Conservation (phyloP, 1,140 invertebrate species). For the Drosophila santomea region DNA sequence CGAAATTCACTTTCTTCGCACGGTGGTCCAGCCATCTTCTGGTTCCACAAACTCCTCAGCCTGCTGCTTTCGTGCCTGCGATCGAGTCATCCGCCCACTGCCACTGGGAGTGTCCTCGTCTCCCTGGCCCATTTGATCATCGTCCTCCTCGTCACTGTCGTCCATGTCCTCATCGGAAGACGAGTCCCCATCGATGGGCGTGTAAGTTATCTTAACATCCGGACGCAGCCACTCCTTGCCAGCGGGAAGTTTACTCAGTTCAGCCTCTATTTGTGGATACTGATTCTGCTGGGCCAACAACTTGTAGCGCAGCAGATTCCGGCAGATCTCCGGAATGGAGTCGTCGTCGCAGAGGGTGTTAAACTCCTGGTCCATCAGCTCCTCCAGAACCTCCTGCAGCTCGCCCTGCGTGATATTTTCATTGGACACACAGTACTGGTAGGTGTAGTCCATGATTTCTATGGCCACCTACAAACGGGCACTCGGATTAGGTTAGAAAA, state of each 20-base stretch:
- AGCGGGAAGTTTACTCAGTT: conserved; percentile 81
- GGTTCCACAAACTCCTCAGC: conserved; percentile 85
- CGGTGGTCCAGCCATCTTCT: conserved; percentile 87
- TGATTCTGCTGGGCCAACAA: conserved; percentile 83
- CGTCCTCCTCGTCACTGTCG: conserved; percentile 59
- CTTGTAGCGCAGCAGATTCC: conserved; percentile 85
- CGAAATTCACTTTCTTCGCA: conserved; percentile 85
- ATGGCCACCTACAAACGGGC: conserved; percentile 85
- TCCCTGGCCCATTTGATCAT: conserved; percentile 72
- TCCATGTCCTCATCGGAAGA: conserved; percentile 85
- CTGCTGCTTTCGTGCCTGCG: conserved; percentile 67
- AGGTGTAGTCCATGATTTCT: conserved; percentile 87
- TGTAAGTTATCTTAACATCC: conserved; percentile 77
- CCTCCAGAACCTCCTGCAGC: conserved; percentile 87
- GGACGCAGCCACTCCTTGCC: conserved; percentile 84
- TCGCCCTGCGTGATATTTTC: conserved; percentile 86
- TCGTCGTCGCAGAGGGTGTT: conserved; percentile 88
- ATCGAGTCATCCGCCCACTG: conserved; percentile 64
- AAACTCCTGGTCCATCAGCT: conserved; percentile 88
- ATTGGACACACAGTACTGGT: conserved; percentile 87
- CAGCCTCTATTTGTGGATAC: conserved; percentile 77
- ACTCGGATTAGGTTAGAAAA: conserved; percentile 62
- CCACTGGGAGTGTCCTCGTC: conserved; percentile 68
- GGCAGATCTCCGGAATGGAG: conserved; percentile 86
- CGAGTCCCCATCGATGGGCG: conserved; percentile 78